phyloP scores from a whole-genome alignment of 2,797 vertebrate species.

The Sebastes wilsoni region DNA sequence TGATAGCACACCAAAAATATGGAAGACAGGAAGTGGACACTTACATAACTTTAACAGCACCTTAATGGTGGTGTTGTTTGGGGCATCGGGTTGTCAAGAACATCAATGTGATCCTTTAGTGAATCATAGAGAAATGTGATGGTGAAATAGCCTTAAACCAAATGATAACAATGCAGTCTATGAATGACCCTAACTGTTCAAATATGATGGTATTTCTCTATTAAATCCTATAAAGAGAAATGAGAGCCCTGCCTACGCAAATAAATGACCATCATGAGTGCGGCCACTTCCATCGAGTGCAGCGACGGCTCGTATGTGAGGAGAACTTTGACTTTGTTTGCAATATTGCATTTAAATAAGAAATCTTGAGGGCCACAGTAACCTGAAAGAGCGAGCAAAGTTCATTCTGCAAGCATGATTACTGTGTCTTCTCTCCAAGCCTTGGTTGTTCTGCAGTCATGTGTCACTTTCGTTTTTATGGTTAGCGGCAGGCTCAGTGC shows the following conservation, averaged over 20 bases:
- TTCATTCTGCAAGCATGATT: not conserved
- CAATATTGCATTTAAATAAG: not conserved
- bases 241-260: not conserved
- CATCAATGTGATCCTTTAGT: not conserved
- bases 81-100: conserved; percentile 12
- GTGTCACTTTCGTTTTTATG: conserved; percentile 1
- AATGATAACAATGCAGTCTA: not conserved
- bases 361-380: not conserved
- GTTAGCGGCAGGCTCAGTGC: not conserved
- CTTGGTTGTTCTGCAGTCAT: not conserved
- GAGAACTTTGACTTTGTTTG: not conserved
- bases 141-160: not conserved
- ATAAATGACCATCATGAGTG: conserved; percentile 1
- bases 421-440: not conserved
- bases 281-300: not conserved
- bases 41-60: conserved; percentile 30
- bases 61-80: conserved; percentile 29
- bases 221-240: not conserved
- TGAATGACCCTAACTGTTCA: not conserved
- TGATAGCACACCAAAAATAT: not conserved
- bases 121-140: not conserved
- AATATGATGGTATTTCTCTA: not conserved
- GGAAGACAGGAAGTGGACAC: conserved; percentile 27
- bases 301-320: not conserved
- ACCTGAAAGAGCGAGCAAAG: not conserved